Base-by-base conservation (phyloP, 1,140 invertebrate genomes). In the Drosophila novamexicana region DNA sequence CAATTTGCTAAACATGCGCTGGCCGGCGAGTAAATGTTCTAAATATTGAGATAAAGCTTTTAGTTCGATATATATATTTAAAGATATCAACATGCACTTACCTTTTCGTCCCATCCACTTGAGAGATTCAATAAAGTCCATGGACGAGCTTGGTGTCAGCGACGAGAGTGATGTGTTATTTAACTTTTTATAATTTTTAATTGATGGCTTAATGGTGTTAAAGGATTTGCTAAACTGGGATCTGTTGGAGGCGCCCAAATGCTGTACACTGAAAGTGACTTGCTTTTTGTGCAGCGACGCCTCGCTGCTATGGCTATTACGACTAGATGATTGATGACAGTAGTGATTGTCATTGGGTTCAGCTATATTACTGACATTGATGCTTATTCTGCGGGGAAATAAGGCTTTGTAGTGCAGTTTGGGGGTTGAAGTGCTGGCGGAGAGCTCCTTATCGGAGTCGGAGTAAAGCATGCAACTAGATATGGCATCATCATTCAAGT, bases 291-390 rank as follows among this genome's bases (percentile, higher is more conserved):
- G 56, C 18, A 82, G 34, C 45, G 81, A 83, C 6, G 67, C 29
- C 0, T 77, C 77, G 57, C 81, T 83, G 64, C 77, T 74, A 53
- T 85, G 69, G 62, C 67, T 75, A 57, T 81, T 80, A 32, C 71
- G 81, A 84, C 81, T 84, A 84, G 81, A 84, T 54, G 68, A 14
- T 62, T 84, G 81, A 18, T 75, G 81, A 72, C 76, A 76, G 81
- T 84, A 62, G 16, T 64, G 45, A 54, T 67, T 67, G 58, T 49
- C 73, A 42, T 42, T 72, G 59, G 42, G 56, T 77, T 12, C 39
- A 50, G 18, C 45, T 58, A 22, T 37, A 36, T 9, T 22, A 57
- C 32, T 32, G 71, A 47, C 57, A 29, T 29, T 29, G 4, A 5
- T 66, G 18, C 56, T 45, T 7, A 29, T 45, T 37, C 37, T 42